These are phyloP conservation scores for Cephalopachus bancanus DNA, from an alignment of 2,797 vertebrate species.

Conservation along the genomic window DNA sequence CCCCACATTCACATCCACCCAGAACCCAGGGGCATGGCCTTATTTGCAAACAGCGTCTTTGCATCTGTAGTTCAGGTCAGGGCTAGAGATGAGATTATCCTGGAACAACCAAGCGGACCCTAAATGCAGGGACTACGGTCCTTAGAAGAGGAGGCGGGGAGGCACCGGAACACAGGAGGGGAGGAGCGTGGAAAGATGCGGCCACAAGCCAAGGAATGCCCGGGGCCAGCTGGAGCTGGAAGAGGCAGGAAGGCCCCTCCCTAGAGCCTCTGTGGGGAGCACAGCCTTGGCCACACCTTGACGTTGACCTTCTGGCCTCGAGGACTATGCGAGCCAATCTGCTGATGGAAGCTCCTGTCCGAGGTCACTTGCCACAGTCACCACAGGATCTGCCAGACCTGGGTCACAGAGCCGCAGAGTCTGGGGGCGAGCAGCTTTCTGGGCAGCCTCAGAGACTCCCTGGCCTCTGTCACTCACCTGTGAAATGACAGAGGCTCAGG, in stretches of 20 bases:
- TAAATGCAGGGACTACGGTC: neutral
- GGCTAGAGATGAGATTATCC: neutral
- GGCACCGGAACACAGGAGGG: neutral
- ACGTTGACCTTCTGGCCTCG: neutral
- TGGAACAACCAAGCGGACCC: neutral
- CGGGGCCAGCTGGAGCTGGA: no score
- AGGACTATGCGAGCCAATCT: fast-evolving
- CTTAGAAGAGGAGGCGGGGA: neutral
- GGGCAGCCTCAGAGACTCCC: neutral
- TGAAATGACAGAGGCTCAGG: neutral
- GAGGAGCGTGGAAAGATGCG: no score
- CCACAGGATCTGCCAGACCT: fast-evolving
- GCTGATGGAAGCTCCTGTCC: no score
- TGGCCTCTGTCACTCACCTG: fast-evolving
- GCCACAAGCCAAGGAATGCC: fast-evolving
- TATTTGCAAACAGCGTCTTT: neutral
- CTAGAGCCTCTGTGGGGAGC: neutral
- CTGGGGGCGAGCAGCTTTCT: neutral
- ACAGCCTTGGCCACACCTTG: fast-evolving
- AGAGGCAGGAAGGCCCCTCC: neutral
- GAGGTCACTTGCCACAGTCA: neutral
- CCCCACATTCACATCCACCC: neutral
- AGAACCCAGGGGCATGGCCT: neutral
- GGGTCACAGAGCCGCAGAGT: neutral
- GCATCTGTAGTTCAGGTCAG: neutral